These are phyloP conservation scores for Protaetia brevitarsis DNA, from an alignment of 1,140 invertebrate genomes.

Conservation along the genomic window DNA sequence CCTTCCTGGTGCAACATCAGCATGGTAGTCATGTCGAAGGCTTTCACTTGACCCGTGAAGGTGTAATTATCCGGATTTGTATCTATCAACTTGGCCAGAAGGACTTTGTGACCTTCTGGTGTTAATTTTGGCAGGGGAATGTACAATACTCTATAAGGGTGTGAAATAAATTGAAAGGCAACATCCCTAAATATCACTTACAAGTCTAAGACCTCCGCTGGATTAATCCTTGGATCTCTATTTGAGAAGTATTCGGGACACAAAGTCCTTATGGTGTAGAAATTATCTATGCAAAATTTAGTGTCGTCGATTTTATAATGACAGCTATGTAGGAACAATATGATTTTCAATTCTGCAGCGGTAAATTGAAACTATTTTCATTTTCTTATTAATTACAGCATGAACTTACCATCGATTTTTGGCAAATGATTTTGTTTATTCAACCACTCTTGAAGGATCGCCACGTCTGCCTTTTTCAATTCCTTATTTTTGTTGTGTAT, in stretches of 20 bases:
- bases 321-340: conserved; percentile 61
- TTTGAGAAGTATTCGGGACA: conserved; percentile 28
- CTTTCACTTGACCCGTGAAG: conserved; percentile 51
- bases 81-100: conserved; percentile 55
- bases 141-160: conserved; percentile 53
- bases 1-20: conserved; percentile 53
- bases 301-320: conserved; percentile 57
- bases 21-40: conserved; percentile 59
- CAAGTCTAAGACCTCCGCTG: not conserved
- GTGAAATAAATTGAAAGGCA: conserved; percentile 59
- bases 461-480: conserved; percentile 47
- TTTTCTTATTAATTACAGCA: too few relatives aligned
- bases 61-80: conserved; percentile 57
- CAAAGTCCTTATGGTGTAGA: conserved; percentile 30
- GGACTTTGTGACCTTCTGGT: conserved; percentile 55
- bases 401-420: conserved; percentile 42
- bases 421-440: conserved; percentile 49
- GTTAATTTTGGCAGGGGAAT: conserved; percentile 50
- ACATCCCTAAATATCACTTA: conserved; percentile 41
- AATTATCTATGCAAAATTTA: conserved; percentile 62
- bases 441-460: conserved; percentile 46
- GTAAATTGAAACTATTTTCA: not conserved
- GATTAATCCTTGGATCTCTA: not conserved
- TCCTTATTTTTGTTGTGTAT: conserved; percentile 46
- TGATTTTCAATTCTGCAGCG: conserved; percentile 49